These are phyloP conservation scores for Pseudachorutes palmiensis DNA, from an alignment of 1,140 invertebrate genomes.

Conservation along the genomic window DNA sequence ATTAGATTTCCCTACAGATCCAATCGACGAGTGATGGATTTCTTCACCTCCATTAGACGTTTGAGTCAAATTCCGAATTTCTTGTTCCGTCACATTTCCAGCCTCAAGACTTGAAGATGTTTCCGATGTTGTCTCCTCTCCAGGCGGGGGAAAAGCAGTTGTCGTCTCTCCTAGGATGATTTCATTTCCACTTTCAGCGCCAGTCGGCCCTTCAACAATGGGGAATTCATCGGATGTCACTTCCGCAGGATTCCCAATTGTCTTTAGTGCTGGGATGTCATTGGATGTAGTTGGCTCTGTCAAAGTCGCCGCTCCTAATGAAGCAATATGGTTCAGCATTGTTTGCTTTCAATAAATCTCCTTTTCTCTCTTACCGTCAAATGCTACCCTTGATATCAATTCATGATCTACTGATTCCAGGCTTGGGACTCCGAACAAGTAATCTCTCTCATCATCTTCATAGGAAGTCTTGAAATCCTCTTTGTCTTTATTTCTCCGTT, in stretches of 20 bases:
- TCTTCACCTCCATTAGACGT: not conserved
- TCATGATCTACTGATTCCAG: not conserved
- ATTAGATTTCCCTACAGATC: conserved; percentile 1
- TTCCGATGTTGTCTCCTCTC: not conserved
- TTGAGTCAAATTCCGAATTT: not conserved
- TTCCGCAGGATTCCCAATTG: not conserved
- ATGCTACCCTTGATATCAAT: conserved; percentile 9
- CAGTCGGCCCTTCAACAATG: too few relatives aligned
- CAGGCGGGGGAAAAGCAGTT: not conserved
- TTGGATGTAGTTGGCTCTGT: too few relatives aligned
- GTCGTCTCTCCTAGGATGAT: not conserved
- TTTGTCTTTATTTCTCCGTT: conserved; percentile 30
- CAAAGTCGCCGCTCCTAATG: too few relatives aligned
- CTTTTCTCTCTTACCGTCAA: conserved; percentile 15
- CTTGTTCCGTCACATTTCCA: not conserved
- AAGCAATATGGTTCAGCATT: too few relatives aligned
- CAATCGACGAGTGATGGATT: not conserved
- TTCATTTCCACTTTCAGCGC: not conserved
- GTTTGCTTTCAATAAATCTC: too few relatives aligned
- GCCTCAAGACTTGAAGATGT: not conserved
- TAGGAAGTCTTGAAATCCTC: conserved; percentile 19
- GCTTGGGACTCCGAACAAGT: conserved; percentile 11
- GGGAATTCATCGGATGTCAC: too few relatives aligned
- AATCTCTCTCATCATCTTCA: conserved; percentile 27
- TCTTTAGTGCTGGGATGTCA: not conserved